phyloP scores from a whole-genome alignment of 1,140 invertebrate genomes.

The Zaprionus capensis region DNA sequence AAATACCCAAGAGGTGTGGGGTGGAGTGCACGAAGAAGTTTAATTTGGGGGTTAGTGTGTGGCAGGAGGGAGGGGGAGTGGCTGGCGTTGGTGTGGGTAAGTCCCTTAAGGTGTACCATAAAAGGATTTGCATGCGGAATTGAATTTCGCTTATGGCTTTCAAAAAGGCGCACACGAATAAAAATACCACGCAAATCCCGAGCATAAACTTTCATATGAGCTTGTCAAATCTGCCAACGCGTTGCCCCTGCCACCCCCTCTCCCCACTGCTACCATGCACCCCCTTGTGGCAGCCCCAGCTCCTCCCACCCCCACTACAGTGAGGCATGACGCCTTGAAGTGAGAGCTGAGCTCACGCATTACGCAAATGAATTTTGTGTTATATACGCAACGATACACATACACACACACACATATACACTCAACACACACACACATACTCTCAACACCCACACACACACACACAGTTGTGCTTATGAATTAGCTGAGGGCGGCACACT shows the following conservation, averaged over 20 bases:
- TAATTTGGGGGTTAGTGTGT: too few species aligned
- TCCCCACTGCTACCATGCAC: background rate
- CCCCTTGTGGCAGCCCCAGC: background rate
- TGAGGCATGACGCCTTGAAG: background rate
- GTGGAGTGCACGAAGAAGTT: too few species aligned
- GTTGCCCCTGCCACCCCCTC: slow-evolving; percentile 1
- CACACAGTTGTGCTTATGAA: slow-evolving; percentile 57
- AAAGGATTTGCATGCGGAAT: slow-evolving; percentile 56
- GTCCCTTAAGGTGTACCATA: slow-evolving; percentile 43
- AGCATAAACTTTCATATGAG: slow-evolving; percentile 69
- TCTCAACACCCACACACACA: background rate
- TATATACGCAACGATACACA: slow-evolving; percentile 2
- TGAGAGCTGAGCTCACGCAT: slow-evolving; percentile 50
- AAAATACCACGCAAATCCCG: slow-evolving; percentile 57
- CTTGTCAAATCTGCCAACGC: slow-evolving; percentile 38
- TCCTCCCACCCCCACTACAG: background rate
- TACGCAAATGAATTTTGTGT: slow-evolving; percentile 74
- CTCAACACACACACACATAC: slow-evolving; percentile 3
- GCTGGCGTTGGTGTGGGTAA: background rate
- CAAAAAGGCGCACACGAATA: slow-evolving; percentile 46
- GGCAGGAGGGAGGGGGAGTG: too few species aligned
- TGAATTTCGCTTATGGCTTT: slow-evolving; percentile 49
- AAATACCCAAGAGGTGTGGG: slow-evolving; percentile 6
- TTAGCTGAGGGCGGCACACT: slow-evolving; percentile 66
- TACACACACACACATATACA: slow-evolving; percentile 8